Conservation (phyloP, 1,140 invertebrate species). For the Ceratoteleas bidentatus region DNA sequence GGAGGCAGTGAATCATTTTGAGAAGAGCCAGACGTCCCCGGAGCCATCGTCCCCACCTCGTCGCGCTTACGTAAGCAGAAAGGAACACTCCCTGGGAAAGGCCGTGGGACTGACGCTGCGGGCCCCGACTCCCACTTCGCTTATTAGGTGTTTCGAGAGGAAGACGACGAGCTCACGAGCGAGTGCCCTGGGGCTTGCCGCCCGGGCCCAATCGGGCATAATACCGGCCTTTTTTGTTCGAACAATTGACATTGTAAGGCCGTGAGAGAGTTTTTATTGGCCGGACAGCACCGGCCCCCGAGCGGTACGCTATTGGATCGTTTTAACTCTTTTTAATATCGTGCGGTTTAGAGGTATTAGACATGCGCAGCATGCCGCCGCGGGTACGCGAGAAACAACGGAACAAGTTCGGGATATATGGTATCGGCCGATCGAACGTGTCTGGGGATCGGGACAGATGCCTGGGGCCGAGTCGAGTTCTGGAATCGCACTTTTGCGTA, state of each 20-base stretch:
- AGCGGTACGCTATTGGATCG: constrained; percentile 15
- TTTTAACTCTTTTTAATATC: constrained; percentile 53
- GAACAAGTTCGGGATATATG: constrained; percentile 10
- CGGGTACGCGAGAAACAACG: constrained; percentile 29
- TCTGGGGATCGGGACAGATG: constrained; percentile 4
- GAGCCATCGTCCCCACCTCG: constrained; percentile 35
- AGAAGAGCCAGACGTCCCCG: constrained; percentile 70
- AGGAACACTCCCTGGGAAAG: constrained; percentile 73
- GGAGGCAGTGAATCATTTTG: constrained; percentile 80
- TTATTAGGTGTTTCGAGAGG: constrained; percentile 73
- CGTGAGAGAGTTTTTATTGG: constrained; percentile 64
- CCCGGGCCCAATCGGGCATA: constrained; percentile 29
- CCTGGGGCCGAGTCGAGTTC: background rate
- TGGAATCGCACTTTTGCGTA: constrained; percentile 21
- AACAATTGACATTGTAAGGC: constrained; percentile 65
- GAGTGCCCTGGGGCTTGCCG: constrained; percentile 16
- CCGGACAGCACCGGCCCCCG: constrained; percentile 13
- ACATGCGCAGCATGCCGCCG: constrained; percentile 19
- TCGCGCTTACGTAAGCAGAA: constrained; percentile 52
- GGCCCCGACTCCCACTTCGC: constrained; percentile 75
- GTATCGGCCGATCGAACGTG: constrained; percentile 32
- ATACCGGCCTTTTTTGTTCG: constrained; percentile 47
- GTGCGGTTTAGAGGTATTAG: constrained; percentile 38
- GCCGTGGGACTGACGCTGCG: constrained; percentile 78
- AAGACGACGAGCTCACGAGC: constrained; percentile 51